Evolutionary conservation across 2,888 invertebrate species (phyloP).

Genomic region (Acleris holmiana): DNA sequence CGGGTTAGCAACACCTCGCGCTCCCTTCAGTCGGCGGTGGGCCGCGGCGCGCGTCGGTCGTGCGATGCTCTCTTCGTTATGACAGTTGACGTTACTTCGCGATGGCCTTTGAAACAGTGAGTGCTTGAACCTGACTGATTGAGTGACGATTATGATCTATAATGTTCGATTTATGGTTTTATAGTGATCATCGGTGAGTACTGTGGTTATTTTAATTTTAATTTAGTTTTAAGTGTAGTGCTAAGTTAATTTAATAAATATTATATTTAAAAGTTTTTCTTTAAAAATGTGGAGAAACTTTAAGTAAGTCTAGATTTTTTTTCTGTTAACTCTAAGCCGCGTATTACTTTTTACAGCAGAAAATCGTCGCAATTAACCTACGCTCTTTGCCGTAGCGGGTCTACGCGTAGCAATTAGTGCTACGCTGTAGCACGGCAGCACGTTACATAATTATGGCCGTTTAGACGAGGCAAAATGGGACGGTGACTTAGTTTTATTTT

Average conservation of each 20-base stretch:
- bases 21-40: slow-evolving; percentile 71
- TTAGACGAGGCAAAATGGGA: slow-evolving; percentile 48
- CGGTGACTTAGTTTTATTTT: slow-evolving; percentile 36
- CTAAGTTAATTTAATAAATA: slow-evolving; percentile 13
- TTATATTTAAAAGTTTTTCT: background rate
- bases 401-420: slow-evolving; percentile 81
- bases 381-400: slow-evolving; percentile 66
- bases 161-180: slow-evolving; percentile 74
- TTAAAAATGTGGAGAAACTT: slow-evolving; percentile 1
- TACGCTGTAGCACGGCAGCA: slow-evolving; percentile 64
- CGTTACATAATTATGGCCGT: slow-evolving; percentile 73
- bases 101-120: slow-evolving; percentile 65
- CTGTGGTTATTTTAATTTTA: slow-evolving; percentile 26
- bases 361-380: slow-evolving; percentile 74
- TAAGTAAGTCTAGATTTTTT: slow-evolving; percentile 24
- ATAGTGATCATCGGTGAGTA: slow-evolving; percentile 82
- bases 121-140: slow-evolving; percentile 57
- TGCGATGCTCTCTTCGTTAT: slow-evolving; percentile 59
- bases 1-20: slow-evolving; percentile 53
- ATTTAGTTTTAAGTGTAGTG: slow-evolving; percentile 3
- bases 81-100: slow-evolving; percentile 48
- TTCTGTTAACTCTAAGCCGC: slow-evolving; percentile 44
- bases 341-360: slow-evolving; percentile 45
- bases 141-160: slow-evolving; percentile 58
- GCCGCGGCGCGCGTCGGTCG: slow-evolving; percentile 63